A percentile compares a stretch with the other conserved stretches of the same genome.
Conservation (phyloP, 2,797 vertebrate genomes). For the Gallinago solitaria region DNA sequence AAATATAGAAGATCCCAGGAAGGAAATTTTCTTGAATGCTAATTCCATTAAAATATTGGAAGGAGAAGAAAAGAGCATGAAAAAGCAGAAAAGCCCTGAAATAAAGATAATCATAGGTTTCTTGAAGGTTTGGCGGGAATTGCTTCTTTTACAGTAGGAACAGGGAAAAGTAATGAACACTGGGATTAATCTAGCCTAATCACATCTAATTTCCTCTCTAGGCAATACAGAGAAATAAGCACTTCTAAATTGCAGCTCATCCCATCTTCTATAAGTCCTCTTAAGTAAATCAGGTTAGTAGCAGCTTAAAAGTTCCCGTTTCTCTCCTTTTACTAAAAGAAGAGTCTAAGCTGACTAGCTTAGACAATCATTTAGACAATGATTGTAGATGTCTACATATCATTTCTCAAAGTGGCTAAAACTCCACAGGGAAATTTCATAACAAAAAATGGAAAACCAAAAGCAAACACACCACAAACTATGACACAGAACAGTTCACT, state of each 20-base stretch:
- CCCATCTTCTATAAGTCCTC: background rate
- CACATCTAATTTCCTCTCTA: background rate
- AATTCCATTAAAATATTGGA: background rate
- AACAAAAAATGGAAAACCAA: background rate
- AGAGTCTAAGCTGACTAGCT: background rate
- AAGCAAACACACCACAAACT: background rate
- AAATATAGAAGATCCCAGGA: background rate
- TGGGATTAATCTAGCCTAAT: background rate
- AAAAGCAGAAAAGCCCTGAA: background rate
- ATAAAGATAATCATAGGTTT: background rate
- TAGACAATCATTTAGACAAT: background rate
- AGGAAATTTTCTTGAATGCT: background rate
- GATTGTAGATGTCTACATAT: background rate
- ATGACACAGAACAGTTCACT: background rate
- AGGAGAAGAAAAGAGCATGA: background rate
- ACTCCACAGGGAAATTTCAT: background rate
- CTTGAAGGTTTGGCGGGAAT: background rate
- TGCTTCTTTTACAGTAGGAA: background rate
- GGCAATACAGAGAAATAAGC: background rate
- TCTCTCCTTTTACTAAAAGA: background rate
- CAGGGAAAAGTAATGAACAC: background rate
- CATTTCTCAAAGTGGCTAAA: background rate
- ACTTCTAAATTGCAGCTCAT: background rate
- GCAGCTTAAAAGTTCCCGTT: background rate
- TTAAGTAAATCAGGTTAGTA: background rate